Base-by-base conservation (phyloP, 2,113 vertebrate species). In the Elephantulus edwardii region DNA sequence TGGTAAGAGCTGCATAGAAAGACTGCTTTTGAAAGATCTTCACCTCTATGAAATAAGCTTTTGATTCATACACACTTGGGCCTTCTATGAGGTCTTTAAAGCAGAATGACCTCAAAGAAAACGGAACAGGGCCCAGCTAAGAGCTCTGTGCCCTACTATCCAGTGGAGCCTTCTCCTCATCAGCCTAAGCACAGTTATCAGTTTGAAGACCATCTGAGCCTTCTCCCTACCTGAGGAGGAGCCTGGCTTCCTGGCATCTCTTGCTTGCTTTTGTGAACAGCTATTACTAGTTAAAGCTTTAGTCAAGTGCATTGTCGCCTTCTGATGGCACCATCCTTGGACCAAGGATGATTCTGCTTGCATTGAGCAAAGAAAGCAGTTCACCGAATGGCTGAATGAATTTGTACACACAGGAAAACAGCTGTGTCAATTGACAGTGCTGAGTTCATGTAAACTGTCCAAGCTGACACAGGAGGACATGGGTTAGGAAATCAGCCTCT, bases 111-210 rank as follows among this genome's bases (percentile, higher is more conserved):
- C 50, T 66, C 26, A 20, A 38, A 48, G 71, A 35, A n/a, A 7
- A 83, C n/a, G n/a, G 54, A 8, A 50, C 0, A 3, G 0, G 19
- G 13, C 28, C 13, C 8, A 0, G 35, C 20, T 58, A 6, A 52
- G 52, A 85, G 8, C 5, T 35, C 1, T 0, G 0, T 8, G 4
- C 1, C 3, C 20, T 5, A 12, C 33, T 46, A 0, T 11, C 13
- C 26, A 64, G 58, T n/a, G 6, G 35, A 38, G 4, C 5, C 4
- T 3, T 9, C 10, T 33, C n/a, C n/a, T 17, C 14, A 0, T 16
- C 28, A 13, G 8, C 5, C 12, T 5, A 10, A 58, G 42, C 71
- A 44, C 4, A 24, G 22, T 22, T 12, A 0, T 33, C 46, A 17
- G 33, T 13, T 46, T n/a, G 1, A 22, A n/a, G n/a, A 71, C 13